phyloP scores from a whole-genome alignment of 1,140 invertebrate species.

The Drosophila oshimai region DNA sequence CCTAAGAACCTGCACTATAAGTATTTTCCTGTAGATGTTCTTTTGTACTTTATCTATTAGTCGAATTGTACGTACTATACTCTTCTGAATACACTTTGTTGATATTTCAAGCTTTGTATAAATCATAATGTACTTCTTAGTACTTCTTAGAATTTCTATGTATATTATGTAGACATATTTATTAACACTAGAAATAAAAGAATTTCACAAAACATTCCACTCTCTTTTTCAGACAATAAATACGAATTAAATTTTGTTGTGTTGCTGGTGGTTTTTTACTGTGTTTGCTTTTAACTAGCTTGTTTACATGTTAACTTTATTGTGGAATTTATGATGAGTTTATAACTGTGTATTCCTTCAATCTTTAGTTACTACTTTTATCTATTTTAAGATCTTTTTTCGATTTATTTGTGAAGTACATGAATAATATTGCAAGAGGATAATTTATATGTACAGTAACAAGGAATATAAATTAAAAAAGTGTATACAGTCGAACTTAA shows the following conservation, averaged over 20 bases:
- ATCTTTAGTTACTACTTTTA: background rate
- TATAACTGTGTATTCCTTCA: background rate
- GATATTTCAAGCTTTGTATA: conserved; percentile 32
- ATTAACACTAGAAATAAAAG: conserved; percentile 37
- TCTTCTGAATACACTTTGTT: conserved; percentile 14
- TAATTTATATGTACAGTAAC: no score
- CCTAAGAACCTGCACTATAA: conserved; percentile 11
- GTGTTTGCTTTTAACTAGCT: conserved; percentile 23
- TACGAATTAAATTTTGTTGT: conserved; percentile 7
- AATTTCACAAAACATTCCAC: conserved; percentile 5
- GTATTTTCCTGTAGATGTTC: conserved; percentile 8
- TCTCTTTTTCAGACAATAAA: conserved; percentile 25
- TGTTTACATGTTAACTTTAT: conserved; percentile 2
- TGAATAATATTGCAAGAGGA: no score
- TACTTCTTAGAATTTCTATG: conserved; percentile 12
- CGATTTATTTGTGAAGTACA: no score
- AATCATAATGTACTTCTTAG: conserved; percentile 19
- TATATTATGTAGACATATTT: conserved; percentile 31
- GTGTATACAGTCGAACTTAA: no score
- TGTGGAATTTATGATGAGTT: background rate
- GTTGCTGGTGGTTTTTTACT: conserved; percentile 28
- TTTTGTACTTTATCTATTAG: conserved; percentile 23
- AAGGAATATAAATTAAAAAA: no score
- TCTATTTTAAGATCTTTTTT: background rate
- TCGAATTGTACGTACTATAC: conserved; percentile 21